A percentile compares a stretch with the other conserved stretches of the same genome.
Evolutionary conservation across 1,140 invertebrate genomes (phyloP).

Genomic region (Formica selysi): DNA sequence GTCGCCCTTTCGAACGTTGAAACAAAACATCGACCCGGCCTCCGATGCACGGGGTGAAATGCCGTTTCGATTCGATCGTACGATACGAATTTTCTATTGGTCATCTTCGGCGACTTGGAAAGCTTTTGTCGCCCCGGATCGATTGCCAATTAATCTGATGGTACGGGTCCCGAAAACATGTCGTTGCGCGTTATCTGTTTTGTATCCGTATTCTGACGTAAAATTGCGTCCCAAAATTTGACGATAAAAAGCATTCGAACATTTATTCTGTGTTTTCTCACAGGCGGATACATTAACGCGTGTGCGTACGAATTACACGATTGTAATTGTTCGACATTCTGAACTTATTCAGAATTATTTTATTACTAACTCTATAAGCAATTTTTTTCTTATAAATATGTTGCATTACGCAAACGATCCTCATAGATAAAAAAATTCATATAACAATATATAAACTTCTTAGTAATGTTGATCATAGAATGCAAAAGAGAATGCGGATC

Average conservation of each 20-base stretch:
- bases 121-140: constrained; percentile 19
- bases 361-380: not conserved
- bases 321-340: not conserved
- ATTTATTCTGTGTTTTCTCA: not conserved
- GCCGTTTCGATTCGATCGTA: not conserved
- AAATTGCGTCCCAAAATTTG: not conserved
- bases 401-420: not conserved
- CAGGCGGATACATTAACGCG: not conserved
- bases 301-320: no score
- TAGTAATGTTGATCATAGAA: not conserved
- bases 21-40: constrained; percentile 25
- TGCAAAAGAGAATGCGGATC: not conserved
- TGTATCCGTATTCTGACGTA: not conserved
- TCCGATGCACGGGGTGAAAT: not conserved
- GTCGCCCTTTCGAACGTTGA: constrained; percentile 31
- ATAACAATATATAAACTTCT: not conserved
- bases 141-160: constrained; percentile 39
- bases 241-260: not conserved
- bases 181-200: not conserved
- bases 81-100: constrained; percentile 30
- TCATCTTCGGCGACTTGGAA: constrained; percentile 43
- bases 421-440: not conserved
- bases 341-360: constrained; percentile 12
- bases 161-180: not conserved
- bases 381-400: not conserved